Evolutionary conservation across 2,797 vertebrate genomes (phyloP).

Genomic region (Pangasius krempfi): DNA sequence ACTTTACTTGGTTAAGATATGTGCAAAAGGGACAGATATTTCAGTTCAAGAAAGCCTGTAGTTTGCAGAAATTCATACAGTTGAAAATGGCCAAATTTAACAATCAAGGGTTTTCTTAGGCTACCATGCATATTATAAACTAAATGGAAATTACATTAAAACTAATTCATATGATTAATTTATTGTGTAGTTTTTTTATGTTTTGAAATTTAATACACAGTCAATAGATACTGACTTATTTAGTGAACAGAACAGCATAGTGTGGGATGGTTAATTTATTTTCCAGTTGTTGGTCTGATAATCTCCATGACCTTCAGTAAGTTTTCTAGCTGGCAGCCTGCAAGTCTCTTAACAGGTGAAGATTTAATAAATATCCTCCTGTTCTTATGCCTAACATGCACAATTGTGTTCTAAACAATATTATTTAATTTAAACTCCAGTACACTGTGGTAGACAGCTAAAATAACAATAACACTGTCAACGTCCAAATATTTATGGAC

Average conservation of each 20-base stretch:
- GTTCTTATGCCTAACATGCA: background rate
- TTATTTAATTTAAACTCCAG: no score
- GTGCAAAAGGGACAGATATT: background rate
- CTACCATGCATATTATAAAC: background rate
- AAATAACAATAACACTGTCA: no score
- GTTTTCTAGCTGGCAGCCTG: background rate
- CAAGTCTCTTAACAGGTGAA: background rate
- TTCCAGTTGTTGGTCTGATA: constrained; percentile 20
- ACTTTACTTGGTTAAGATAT: no score
- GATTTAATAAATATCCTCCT: background rate
- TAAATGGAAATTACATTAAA: background rate
- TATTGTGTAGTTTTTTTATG: background rate
- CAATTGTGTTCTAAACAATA: background rate
- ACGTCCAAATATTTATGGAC: no score
- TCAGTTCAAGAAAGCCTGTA: background rate
- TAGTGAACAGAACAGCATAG: background rate
- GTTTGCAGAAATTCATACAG: background rate
- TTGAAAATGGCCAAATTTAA: background rate
- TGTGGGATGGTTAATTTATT: background rate
- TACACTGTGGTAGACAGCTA: no score
- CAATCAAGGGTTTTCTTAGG: background rate
- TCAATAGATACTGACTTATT: background rate
- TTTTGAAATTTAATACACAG: no score
- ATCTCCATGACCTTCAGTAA: background rate
- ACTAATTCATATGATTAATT: background rate